Evolutionary conservation across 2,888 invertebrate species (phyloP).

Genomic region (Stenodema calcarata): DNA sequence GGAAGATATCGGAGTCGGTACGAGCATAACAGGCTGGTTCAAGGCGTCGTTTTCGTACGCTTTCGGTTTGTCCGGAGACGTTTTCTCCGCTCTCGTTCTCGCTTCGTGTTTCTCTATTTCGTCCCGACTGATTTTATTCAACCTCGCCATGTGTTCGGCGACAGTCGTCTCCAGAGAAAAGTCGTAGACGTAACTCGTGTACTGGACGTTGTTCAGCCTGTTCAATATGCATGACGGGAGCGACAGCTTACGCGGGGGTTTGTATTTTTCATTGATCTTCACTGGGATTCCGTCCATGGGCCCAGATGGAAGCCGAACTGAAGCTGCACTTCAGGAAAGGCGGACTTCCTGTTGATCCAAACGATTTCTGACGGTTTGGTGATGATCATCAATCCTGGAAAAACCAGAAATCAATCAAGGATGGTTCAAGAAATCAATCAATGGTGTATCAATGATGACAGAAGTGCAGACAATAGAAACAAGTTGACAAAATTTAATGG

Average conservation of each 20-base stretch:
- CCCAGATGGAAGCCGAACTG: not conserved
- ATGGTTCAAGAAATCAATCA: too few species aligned
- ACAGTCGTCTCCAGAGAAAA: conserved; percentile 26
- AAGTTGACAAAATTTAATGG: too few species aligned
- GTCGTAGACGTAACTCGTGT: conserved; percentile 55
- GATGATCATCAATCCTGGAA: not conserved
- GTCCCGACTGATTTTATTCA: conserved; percentile 6
- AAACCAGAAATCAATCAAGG: not conserved
- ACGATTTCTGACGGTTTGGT: not conserved
- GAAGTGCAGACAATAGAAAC: too few species aligned
- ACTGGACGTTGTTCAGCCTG: conserved; percentile 60
- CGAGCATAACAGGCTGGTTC: conserved; percentile 24
- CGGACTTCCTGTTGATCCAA: not conserved
- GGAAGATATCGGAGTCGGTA: conserved; percentile 37
- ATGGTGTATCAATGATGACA: too few species aligned
- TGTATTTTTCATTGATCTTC: conserved; percentile 86
- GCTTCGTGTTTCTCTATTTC: conserved; percentile 18
- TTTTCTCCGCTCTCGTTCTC: not conserved
- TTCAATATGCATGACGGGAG: conserved; percentile 68
- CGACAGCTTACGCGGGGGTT: conserved; percentile 76
- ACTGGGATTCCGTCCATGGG: conserved; percentile 83
- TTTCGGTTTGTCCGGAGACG: not conserved
- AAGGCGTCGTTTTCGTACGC: not conserved
- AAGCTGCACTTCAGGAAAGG: not conserved
- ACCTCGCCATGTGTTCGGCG: not conserved